Base-by-base conservation (phyloP, 1,140 invertebrate species). In the Matsumurasca onukii region DNA sequence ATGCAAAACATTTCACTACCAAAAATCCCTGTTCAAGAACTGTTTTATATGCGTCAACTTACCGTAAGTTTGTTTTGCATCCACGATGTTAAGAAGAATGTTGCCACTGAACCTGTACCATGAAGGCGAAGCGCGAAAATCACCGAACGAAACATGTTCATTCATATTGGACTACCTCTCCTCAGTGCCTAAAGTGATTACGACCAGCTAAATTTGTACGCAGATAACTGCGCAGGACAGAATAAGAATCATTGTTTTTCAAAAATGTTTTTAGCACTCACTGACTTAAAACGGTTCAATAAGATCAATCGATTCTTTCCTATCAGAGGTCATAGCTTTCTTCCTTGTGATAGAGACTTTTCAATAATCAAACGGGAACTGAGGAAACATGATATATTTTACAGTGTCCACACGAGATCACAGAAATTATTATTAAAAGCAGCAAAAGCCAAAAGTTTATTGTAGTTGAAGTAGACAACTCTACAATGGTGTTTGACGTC, bases 1-100 rank as follows among this genome's bases (percentile, higher is more conserved):
- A 77, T 78, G 76, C 74, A 76, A 70, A 79, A 78, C 72, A 52
- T 79, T 48, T 72, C 72, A 29, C 48, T 74, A 29, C 71, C 73
- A 24, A 67, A 67, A 51, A 71, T 74, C 29, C 71, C 73, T 31
- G 67, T 75, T 66, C 71, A 74, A 34, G 71, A 75, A 66, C 45
- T 63, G 25, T 74, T 74, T 67, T 73, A 77, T 70, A 69, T 67
- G 64, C 59, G 76, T 20, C 75, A 78, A 63, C 72, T 78, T 24
- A 77, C 72, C 69, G 68, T 77, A 66, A 73, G 72, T 71, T 63
- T 66, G n/a, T 76, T 78, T 71, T 65, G 69, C 45, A 73, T 77
- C 65, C 72, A 76, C 57, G 67, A 76, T 69, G 67, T 78, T 24
- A 77, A 74, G 67, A 74, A 27, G 30, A 73, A 73, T 27, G 68